Evolutionary conservation across 2,888 invertebrate genomes (phyloP).

Genomic region (Acleris emargana): DNA sequence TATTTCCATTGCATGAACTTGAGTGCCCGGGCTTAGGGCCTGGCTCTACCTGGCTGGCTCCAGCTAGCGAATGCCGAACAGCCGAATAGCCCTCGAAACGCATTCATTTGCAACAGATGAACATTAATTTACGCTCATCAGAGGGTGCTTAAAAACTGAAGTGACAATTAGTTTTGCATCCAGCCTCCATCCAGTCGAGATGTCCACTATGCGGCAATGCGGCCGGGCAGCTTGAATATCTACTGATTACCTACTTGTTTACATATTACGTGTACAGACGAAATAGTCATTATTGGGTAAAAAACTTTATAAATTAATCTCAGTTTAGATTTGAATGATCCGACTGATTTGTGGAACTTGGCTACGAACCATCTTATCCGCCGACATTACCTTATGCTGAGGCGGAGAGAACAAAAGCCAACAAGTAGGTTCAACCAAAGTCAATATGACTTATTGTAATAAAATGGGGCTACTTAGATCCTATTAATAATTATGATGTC

Average conservation of each 20-base stretch:
- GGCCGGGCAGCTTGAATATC: not conserved
- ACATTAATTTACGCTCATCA: constrained; percentile 29
- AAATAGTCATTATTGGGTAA: too few species aligned
- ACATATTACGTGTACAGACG: too few species aligned
- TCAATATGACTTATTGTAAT: too few species aligned
- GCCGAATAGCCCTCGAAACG: constrained; percentile 7
- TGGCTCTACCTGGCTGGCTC: not conserved
- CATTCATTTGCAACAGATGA: constrained; percentile 28
- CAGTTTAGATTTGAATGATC: too few species aligned
- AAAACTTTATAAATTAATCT: too few species aligned
- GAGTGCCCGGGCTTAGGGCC: not conserved
- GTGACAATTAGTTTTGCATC: constrained; percentile 32
- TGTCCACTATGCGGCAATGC: not conserved
- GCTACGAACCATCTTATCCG: too few species aligned
- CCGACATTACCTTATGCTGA: too few species aligned
- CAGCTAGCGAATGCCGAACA: not conserved
- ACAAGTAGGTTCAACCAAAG: too few species aligned
- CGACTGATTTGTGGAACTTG: too few species aligned
- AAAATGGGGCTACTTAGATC: not conserved
- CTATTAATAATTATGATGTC: not conserved
- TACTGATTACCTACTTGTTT: too few species aligned
- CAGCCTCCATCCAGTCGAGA: constrained; percentile 1
- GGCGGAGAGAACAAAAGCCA: too few species aligned
- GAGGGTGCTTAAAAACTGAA: constrained; percentile 32
- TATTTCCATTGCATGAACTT: not conserved